phyloP scores from a whole-genome alignment of 2,797 vertebrate species.

The Neosalanx taihuensis region DNA sequence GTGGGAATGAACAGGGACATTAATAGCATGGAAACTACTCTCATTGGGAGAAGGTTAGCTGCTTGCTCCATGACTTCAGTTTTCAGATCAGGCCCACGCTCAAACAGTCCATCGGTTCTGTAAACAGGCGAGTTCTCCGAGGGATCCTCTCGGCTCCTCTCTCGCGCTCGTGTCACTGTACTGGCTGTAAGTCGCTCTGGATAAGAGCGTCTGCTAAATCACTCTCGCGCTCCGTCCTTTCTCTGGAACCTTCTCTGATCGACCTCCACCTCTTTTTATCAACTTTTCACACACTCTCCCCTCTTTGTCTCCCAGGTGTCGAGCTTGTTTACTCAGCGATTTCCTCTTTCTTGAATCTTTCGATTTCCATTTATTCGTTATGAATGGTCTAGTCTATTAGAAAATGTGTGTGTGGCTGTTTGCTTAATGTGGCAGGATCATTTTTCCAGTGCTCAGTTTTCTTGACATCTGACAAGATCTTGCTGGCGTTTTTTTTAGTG shows the following conservation, averaged over 20 bases:
- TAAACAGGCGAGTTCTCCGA: conserved; percentile 10
- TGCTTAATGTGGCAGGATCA: background rate
- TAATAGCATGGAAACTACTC: conserved; percentile 3
- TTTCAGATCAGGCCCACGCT: conserved; percentile 5
- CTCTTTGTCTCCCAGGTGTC: background rate
- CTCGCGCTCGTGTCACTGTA: background rate
- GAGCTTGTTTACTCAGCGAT: background rate
- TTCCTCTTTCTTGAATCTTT: background rate
- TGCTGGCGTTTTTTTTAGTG: background rate
- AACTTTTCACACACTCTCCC: background rate
- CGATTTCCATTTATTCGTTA: background rate
- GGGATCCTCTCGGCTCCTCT: conserved; percentile 1
- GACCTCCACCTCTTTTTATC: background rate
- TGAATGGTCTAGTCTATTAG: background rate
- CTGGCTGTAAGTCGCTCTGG: too few species aligned
- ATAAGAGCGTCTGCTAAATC: too few species aligned
- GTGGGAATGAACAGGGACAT: background rate
- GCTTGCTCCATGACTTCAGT: conserved; percentile 21
- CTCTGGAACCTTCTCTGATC: background rate
- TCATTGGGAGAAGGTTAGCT: background rate
- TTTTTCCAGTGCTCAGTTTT: too few species aligned
- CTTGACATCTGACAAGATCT: too few species aligned
- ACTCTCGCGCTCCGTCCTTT: background rate
- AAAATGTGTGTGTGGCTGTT: background rate
- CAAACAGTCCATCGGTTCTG: conserved; percentile 11